Conservation (phyloP, 2,113 vertebrate genomes). For the Carollia perspicillata region DNA sequence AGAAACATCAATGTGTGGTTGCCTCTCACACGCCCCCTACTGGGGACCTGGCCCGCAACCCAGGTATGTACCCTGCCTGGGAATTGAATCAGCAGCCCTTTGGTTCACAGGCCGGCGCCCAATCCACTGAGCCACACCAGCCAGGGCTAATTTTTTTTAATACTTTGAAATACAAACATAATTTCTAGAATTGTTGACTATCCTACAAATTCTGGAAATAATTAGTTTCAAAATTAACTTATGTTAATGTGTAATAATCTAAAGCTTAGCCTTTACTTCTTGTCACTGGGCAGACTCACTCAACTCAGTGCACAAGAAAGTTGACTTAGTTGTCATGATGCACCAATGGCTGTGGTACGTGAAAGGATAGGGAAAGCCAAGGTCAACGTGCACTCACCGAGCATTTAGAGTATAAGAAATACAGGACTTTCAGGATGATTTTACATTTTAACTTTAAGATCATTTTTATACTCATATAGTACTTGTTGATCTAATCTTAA, state of each 20-base stretch:
- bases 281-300: not conserved
- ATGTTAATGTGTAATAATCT: not conserved
- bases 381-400: not conserved
- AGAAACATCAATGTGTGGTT: no score
- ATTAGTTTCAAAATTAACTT: not conserved
- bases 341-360: not conserved
- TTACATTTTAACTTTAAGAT: slow-evolving; percentile 29
- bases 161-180: slow-evolving; percentile 13
- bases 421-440: not conserved
- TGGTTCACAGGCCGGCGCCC: no score
- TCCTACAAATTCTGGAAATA: slow-evolving; percentile 25
- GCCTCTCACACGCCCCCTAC: no score
- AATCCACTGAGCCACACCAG: no score
- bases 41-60: no score
- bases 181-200: slow-evolving; percentile 11
- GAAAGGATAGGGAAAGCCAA: not conserved
- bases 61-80: no score
- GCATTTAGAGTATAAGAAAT: not conserved
- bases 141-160: not conserved
- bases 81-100: no score
- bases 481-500: not conserved
- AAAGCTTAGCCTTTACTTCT: not conserved
- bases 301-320: not conserved
- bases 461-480: not conserved
- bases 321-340: not conserved